Percentiles rank a stretch among this genome's conserved stretches.
Conservation (phyloP, 1,140 invertebrate genomes). For the Propsilocerus akamusi region DNA sequence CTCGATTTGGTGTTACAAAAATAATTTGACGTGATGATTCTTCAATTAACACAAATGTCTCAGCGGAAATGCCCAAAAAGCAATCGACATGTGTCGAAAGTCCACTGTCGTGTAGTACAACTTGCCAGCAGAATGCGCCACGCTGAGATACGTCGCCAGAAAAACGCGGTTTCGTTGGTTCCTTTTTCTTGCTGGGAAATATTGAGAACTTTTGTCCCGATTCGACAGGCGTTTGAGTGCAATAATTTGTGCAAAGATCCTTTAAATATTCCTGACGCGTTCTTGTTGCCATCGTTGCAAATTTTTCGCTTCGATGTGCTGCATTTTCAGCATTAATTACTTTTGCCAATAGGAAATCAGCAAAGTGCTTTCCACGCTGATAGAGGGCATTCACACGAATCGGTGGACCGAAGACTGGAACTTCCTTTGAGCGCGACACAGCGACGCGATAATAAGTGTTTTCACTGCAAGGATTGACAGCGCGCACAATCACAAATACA, state of each 20-base stretch:
- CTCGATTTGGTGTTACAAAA: slow-evolving; percentile 67
- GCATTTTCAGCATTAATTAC: slow-evolving; percentile 97
- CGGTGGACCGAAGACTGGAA: slow-evolving; percentile 88
- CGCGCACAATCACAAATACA: slow-evolving; percentile 88
- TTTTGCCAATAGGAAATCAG: slow-evolving; percentile 87
- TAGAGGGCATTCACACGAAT: slow-evolving; percentile 54
- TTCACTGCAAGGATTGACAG: slow-evolving; percentile 78
- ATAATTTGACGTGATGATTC: slow-evolving; percentile 64
- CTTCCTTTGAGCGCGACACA: slow-evolving; percentile 85
- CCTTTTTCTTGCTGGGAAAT: slow-evolving; percentile 48
- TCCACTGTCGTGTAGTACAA: slow-evolving; percentile 49
- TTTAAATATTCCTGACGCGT: slow-evolving; percentile 93
- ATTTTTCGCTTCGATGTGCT: slow-evolving; percentile 88
- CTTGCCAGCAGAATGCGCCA: slow-evolving; percentile 62
- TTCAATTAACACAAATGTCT: slow-evolving; percentile 75
- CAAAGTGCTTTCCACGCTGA: slow-evolving; percentile 74
- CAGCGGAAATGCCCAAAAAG: slow-evolving; percentile 70
- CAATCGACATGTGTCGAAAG: slow-evolving; percentile 52
- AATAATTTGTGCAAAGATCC: slow-evolving; percentile 72
- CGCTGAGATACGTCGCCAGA: slow-evolving; percentile 43
- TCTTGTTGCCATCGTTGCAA: slow-evolving; percentile 90
- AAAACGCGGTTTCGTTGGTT: slow-evolving; percentile 39
- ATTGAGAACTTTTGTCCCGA: slow-evolving; percentile 79
- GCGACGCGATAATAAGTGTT: slow-evolving; percentile 80
- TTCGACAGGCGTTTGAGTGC: slow-evolving; percentile 62